Conservation (phyloP, 2,113 vertebrate genomes). For the Osmerus eperlanus region DNA sequence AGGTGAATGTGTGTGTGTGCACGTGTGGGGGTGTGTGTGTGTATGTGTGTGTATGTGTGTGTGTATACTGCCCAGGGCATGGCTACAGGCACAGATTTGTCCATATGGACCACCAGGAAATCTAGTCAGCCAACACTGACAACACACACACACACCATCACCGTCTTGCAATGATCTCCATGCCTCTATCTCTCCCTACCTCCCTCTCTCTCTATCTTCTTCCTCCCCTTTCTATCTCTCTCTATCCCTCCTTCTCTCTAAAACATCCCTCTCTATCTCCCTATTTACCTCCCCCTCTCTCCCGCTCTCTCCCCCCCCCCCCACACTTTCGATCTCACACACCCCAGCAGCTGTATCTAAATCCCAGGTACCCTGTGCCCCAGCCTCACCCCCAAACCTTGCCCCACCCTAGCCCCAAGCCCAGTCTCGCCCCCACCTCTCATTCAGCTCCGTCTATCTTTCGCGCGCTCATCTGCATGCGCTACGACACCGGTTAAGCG, state of each 20-base stretch:
- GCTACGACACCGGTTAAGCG: constrained; percentile 70
- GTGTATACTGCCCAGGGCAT: constrained; percentile 29
- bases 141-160: constrained; percentile 9
- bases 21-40: not conserved
- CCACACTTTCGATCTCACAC: too few species aligned
- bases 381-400: too few species aligned
- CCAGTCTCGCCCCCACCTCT: constrained; percentile 33
- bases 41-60: not conserved
- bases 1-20: not conserved
- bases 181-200: not conserved
- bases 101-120: constrained; percentile 40
- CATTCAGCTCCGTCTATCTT: constrained; percentile 57
- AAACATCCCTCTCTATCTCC: too few species aligned
- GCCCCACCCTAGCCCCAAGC: not conserved
- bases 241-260: too few species aligned
- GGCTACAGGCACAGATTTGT: constrained; percentile 25
- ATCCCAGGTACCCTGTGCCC: not conserved
- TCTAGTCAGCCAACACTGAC: not conserved
- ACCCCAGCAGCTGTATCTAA: too few species aligned
- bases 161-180: not conserved
- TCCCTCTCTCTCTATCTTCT: too few species aligned
- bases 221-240: too few species aligned
- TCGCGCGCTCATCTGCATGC: constrained; percentile 58
- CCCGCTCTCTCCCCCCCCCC: too few species aligned
- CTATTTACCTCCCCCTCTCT: too few species aligned